Evolutionary conservation across 2,888 invertebrate species (phyloP).

Genomic region (Seladonia tumulorum): DNA sequence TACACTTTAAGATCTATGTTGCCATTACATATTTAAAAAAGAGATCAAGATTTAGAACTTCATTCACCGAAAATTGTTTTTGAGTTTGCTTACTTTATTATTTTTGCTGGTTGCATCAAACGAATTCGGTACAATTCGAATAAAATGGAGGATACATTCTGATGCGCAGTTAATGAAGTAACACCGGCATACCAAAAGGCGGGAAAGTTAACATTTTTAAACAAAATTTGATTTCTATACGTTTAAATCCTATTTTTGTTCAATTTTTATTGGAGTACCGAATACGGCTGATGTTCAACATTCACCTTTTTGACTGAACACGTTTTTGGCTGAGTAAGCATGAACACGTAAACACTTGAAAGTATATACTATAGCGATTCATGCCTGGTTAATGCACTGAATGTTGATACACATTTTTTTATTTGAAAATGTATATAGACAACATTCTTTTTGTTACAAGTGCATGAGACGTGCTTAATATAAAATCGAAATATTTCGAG

Average conservation of each 20-base stretch:
- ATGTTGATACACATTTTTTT: constrained; percentile 25
- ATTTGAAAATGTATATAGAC: constrained; percentile 15
- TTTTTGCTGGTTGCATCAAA: constrained; percentile 31
- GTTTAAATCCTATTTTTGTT: neutral
- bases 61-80: constrained; percentile 14
- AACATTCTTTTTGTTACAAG: constrained; percentile 48
- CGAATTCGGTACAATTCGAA: constrained; percentile 44
- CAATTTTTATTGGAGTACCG: constrained; percentile 22
- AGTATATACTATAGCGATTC: constrained; percentile 31
- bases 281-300: constrained; percentile 47
- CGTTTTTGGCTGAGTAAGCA: constrained; percentile 65
- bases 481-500: constrained; percentile 11
- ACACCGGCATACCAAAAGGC: neutral
- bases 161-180: neutral
- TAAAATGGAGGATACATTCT: neutral
- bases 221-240: neutral
- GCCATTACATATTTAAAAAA: neutral
- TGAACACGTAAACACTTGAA: constrained; percentile 36
- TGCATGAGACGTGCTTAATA: constrained; percentile 64
- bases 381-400: constrained; percentile 28
- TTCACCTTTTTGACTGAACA: constrained; percentile 35
- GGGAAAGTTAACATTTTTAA: neutral
- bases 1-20: constrained; percentile 21
- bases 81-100: constrained; percentile 16
- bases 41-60: constrained; percentile 11